A percentile compares a stretch with the other conserved stretches of the same genome.
phyloP scores from a whole-genome alignment of 2,888 invertebrate genomes.

The Xestia sexstrigata region DNA sequence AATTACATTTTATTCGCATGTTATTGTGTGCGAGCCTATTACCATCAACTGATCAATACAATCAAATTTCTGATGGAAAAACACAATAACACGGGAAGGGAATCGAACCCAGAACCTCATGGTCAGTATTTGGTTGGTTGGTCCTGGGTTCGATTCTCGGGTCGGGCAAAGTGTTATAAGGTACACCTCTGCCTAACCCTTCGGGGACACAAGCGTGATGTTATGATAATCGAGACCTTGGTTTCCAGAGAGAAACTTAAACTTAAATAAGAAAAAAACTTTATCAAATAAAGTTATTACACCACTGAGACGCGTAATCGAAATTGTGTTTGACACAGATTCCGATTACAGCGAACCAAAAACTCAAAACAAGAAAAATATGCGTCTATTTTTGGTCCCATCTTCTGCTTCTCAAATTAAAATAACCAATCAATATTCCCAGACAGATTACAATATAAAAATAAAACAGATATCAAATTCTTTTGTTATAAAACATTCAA shows the following conservation, averaged over 20 bases:
- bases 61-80: too few species aligned
- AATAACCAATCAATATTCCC: not conserved
- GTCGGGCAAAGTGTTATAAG: too few species aligned
- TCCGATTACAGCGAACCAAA: conserved; percentile 6
- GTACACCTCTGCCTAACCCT: not conserved
- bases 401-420: conserved; percentile 15
- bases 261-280: too few species aligned
- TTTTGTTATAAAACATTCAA: too few species aligned
- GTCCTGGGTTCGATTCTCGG: too few species aligned
- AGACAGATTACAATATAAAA: conserved; percentile 10
- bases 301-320: not conserved
- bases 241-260: not conserved
- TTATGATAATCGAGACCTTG: not conserved
- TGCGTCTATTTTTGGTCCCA: not conserved
- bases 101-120: too few species aligned
- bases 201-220: not conserved
- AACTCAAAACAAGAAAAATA: not conserved
- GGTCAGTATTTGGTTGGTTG: too few species aligned
- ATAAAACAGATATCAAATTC: conserved; percentile 45
- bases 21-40: too few species aligned
- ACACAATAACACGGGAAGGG: too few species aligned
- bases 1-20: not conserved
- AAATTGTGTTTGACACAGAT: not conserved
- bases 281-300: not conserved
- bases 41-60: too few species aligned